Conservation (phyloP, 2,113 vertebrate genomes). For the Lontra canadensis region DNA sequence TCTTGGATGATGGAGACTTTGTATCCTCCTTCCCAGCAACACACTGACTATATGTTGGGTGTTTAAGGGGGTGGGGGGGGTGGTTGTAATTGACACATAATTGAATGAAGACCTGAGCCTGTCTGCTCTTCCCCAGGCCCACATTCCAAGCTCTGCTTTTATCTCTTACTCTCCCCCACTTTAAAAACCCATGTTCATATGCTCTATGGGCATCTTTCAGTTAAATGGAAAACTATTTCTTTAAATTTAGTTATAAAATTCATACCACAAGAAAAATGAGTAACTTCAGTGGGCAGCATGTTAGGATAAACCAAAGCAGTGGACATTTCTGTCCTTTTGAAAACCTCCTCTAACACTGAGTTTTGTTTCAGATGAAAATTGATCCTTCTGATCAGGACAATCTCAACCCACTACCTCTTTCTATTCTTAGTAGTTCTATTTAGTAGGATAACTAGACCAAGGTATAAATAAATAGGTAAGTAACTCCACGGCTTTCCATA, state of each 20-base stretch:
- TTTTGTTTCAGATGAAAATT: background rate
- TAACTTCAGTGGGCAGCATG: background rate
- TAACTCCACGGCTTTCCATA: background rate
- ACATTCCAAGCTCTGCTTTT: background rate
- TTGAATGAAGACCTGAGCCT: background rate
- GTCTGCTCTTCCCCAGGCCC: background rate
- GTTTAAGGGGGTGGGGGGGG: background rate
- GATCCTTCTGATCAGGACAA: background rate
- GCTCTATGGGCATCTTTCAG: background rate
- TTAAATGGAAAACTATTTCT: background rate
- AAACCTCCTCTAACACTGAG: background rate
- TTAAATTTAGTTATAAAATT: conserved; percentile 18
- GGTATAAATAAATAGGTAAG: background rate
- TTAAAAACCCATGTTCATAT: background rate
- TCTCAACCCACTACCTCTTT: background rate
- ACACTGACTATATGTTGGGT: background rate
- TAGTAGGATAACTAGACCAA: background rate
- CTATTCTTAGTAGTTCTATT: background rate
- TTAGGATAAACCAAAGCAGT: background rate
- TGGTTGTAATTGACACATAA: background rate
- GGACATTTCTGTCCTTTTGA: background rate
- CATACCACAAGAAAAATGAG: conserved; percentile 15
- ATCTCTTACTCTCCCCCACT: background rate
- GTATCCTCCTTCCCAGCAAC: background rate
- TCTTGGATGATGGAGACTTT: background rate